Percentiles rank a stretch among this genome's conserved stretches.
Evolutionary conservation across 2,797 vertebrate species (phyloP).

Genomic region (Neosalanx taihuensis): DNA sequence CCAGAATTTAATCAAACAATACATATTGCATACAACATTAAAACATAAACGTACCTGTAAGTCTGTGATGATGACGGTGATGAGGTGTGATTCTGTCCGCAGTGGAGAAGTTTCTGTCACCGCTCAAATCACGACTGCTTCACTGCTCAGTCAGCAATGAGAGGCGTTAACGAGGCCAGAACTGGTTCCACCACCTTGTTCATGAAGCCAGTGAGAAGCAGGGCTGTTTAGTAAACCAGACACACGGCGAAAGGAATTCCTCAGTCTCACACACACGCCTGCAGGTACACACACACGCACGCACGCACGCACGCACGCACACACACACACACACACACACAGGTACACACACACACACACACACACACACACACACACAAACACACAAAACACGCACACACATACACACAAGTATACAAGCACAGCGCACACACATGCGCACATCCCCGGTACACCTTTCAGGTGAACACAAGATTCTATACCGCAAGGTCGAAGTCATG

Average conservation of each 20-base stretch:
- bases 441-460: background rate
- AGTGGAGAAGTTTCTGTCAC: background rate
- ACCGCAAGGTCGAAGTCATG: conserved; percentile 50
- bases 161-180: background rate
- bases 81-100: too few species aligned
- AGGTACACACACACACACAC: conserved; percentile 4
- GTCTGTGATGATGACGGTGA: too few species aligned
- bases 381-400: background rate
- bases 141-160: background rate
- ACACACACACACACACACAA: background rate
- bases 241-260: conserved; percentile 16
- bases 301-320: background rate
- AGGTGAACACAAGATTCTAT: conserved; percentile 22
- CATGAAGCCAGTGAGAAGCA: conserved; percentile 10
- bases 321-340: background rate
- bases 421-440: background rate
- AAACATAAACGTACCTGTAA: too few species aligned
- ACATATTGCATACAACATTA: too few species aligned
- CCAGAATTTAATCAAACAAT: too few species aligned
- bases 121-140: conserved; percentile 2
- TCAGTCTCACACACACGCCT: background rate
- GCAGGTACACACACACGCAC: conserved; percentile 1
- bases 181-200: conserved; percentile 57
- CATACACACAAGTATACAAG: background rate
- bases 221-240: conserved; percentile 47